phyloP scores from a whole-genome alignment of 2,888 invertebrate species.

The Eilema caniola region DNA sequence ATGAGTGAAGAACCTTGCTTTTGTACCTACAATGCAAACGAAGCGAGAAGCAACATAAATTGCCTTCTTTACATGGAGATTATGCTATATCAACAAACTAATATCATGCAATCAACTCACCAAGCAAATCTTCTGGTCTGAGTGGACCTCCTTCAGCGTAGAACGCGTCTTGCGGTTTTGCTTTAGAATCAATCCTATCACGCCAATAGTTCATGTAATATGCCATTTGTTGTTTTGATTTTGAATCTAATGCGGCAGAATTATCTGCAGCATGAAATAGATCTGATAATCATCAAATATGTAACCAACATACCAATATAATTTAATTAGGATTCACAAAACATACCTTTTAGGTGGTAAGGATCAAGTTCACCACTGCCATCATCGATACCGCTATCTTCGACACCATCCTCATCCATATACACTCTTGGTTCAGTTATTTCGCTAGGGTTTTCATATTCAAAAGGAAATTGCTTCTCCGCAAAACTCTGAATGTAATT shows the following conservation, averaged over 20 bases:
- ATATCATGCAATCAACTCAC: conserved; percentile 56
- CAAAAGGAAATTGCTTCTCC: conserved; percentile 81
- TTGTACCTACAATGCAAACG: conserved; percentile 71
- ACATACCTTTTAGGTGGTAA: conserved; percentile 72
- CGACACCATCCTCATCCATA: conserved; percentile 83
- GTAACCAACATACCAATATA: background rate
- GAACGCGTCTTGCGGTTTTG: conserved; percentile 67
- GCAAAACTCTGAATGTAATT: conserved; percentile 82
- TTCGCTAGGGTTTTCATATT: conserved; percentile 80
- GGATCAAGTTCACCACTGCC: conserved; percentile 79
- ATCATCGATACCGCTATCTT: conserved; percentile 74
- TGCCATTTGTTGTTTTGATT: conserved; percentile 77
- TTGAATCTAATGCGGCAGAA: conserved; percentile 52
- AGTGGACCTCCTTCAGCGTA: conserved; percentile 82
- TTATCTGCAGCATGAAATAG: conserved; percentile 46
- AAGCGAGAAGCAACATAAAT: conserved; percentile 75
- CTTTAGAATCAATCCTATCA: conserved; percentile 69
- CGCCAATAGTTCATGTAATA: conserved; percentile 80
- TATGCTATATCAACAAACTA: conserved; percentile 35
- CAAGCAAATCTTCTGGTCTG: conserved; percentile 74
- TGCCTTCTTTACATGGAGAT: conserved; percentile 59
- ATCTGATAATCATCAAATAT: background rate
- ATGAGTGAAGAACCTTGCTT: conserved; percentile 67
- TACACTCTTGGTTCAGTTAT: conserved; percentile 87
- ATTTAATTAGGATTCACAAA: background rate